These are phyloP conservation scores for Leuciscus idus DNA, from an alignment of 2,113 vertebrate species.

Conservation along the genomic window DNA sequence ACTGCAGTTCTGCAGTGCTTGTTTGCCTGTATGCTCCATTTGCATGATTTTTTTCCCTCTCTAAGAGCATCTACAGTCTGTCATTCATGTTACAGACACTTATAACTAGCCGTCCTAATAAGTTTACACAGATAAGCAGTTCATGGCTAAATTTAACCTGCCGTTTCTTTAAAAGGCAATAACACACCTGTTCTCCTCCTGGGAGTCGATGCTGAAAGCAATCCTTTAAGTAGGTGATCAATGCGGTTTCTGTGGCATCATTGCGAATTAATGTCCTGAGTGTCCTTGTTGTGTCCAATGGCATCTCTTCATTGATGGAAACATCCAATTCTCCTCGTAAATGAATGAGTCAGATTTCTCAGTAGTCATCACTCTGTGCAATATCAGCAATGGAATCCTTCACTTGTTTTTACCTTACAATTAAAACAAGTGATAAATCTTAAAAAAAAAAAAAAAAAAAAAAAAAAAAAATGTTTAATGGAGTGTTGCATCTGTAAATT, in stretches of 20 bases:
- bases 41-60: slow-evolving; percentile 19
- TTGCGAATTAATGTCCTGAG: neutral
- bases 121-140: neutral
- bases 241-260: neutral
- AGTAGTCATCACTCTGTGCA: neutral
- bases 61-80: slow-evolving; percentile 61
- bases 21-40: slow-evolving; percentile 15
- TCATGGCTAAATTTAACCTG: neutral
- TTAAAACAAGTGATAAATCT: neutral
- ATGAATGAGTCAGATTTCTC: neutral
- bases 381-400: neutral
- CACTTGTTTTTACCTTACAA: neutral
- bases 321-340: neutral
- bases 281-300: neutral
- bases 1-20: slow-evolving; percentile 33
- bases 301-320: neutral
- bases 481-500: no score
- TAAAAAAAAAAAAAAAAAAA: no score
- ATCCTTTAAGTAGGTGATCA: slow-evolving; percentile 7
- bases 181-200: neutral
- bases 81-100: slow-evolving; percentile 60
- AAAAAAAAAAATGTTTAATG: no score
- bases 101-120: neutral
- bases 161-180: neutral
- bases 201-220: neutral